These are phyloP conservation scores for Dasysyrphus tricinctus DNA, from an alignment of 2,888 invertebrate species.

Conservation along the genomic window DNA sequence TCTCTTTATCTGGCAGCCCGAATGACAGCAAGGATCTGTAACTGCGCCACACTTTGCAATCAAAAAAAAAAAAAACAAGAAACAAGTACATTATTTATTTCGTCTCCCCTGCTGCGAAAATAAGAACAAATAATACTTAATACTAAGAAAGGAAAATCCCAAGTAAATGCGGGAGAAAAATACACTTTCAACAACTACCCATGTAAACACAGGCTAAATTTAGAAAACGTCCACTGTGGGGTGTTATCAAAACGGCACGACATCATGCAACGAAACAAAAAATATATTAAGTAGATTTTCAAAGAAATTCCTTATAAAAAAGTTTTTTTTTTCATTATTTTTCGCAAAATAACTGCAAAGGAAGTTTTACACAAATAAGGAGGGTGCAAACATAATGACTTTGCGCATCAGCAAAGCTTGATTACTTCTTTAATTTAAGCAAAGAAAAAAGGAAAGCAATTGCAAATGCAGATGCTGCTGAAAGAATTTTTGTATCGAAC, in stretches of 20 bases:
- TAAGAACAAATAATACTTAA: background rate
- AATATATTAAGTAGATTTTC: conserved; percentile 9
- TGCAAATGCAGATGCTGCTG: conserved; percentile 1
- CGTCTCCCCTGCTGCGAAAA: conserved; percentile 38
- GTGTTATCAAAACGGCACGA: conserved; percentile 20
- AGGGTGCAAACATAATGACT: conserved; percentile 27
- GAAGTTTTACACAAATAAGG: background rate
- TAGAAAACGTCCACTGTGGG: conserved; percentile 48
- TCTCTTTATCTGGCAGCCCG: conserved; percentile 34
- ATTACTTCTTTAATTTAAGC: conserved; percentile 9
- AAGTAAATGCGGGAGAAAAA: conserved; percentile 14
- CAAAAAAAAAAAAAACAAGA: conserved; percentile 7
- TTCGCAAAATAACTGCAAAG: conserved; percentile 11
- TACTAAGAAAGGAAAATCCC: background rate
- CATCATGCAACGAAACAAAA: background rate
- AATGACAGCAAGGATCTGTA: conserved; percentile 35
- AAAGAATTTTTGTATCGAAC: background rate
- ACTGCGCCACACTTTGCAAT: conserved; percentile 15
- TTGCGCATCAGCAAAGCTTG: conserved; percentile 11
- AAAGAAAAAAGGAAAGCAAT: conserved; percentile 16
- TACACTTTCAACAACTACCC: conserved; percentile 19
- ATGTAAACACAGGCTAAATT: conserved; percentile 29
- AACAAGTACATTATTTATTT: conserved; percentile 10
- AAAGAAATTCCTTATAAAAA: conserved; percentile 9
- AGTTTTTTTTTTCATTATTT: conserved; percentile 5